Evolutionary conservation across 2,797 vertebrate species (phyloP), one percentile per base, ranked within the genome.

Genomic region (Micromesistius poutassou): DNA sequence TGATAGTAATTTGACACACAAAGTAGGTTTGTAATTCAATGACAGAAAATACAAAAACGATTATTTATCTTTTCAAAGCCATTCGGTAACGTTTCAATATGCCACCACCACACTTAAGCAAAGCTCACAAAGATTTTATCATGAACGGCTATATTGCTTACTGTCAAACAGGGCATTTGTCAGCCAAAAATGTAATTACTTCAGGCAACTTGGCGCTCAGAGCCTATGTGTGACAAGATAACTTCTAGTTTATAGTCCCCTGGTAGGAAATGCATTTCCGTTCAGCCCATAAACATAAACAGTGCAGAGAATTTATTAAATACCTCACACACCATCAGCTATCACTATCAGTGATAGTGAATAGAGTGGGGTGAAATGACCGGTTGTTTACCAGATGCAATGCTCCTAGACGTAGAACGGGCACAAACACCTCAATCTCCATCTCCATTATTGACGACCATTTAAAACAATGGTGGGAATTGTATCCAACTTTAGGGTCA

Each of bases 1-100:
- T 50, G 46, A 50, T 42, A 12, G 2, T 73, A 19, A 50, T 22
- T 22, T 76, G n/a, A 42, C 38, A 9, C 9, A 28, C 68, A 71
- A 81, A 4, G 22, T 19, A 75, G 12, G 25, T 77, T 16, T 6
- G 30, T 25, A 19, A 10, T 25, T 25, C 7, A 62, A 9, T 25
- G 55, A 62, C 4, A 19, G 13, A 6, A 22, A 55, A 55, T 1
- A 3, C 14, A 66, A 68, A 50, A 73, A 75, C 30, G 76, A 30
- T 71, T 31, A 28, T 72, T 75, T 75, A 82, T 35, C n/a, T n/a
- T 74, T 73, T 31, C 36, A 19, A 46, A 75, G 71, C 66, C 33
- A 66, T 50, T 25, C 0, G 3, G 76, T 79, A 62, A 76, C 68
- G 76, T 77, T 74, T 73, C 14, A 30, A 10, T 72, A 12, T 0